Evolutionary conservation across 35 echinoderm and acorn worm species (phyloP), one percentile per base, ranked within the genome.

Genomic region (Stichopus chloronotus): DNA sequence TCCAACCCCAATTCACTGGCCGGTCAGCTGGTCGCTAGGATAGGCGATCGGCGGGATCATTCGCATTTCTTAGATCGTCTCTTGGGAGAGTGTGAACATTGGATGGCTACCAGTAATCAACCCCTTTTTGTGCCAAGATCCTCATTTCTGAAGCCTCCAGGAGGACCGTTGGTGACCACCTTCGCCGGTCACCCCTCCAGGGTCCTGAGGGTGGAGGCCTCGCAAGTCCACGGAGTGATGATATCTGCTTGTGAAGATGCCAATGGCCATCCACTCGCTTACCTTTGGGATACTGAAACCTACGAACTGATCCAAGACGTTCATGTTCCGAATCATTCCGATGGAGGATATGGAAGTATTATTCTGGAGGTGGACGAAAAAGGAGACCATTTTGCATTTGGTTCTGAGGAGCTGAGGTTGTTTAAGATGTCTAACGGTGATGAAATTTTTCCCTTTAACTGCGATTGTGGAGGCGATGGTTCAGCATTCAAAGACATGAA

Each of bases 121-220:
- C 92, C 96, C 55, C 24, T 97, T 8, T 87, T 97, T 68, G 88
- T 93, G 43, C 96, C 96, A 8, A 79, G 92, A 13, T 82, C 94
- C 55, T 79, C 88, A 10, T 97, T 94, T 57, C 92, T 97, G 55
- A 95, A 95, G 55, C 94, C 91, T 78, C 96, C 96, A 22, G 96
- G 96, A 52, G 96, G 96, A 82, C 96, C 94, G 21, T 25, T 97
- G 94, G 84, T 91, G 19, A 93, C 94, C 22, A 91, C 93, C 16
- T 83, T 96, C 58, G 96, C 91, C 23, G 96, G 96, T 61, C 96
- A 97, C 59, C 94, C 94, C 3, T 86, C 63, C 53, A 83, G 92
- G 81, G 92, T 97, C 5, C 60, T 93, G 59, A 86, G 58, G 52
- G 88, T 97, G 16, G 57, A 74, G 10, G 92, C 79, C 21, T 93